Evolutionary conservation across 2,113 vertebrate species (phyloP).

Genomic region (Mugil cephalus): DNA sequence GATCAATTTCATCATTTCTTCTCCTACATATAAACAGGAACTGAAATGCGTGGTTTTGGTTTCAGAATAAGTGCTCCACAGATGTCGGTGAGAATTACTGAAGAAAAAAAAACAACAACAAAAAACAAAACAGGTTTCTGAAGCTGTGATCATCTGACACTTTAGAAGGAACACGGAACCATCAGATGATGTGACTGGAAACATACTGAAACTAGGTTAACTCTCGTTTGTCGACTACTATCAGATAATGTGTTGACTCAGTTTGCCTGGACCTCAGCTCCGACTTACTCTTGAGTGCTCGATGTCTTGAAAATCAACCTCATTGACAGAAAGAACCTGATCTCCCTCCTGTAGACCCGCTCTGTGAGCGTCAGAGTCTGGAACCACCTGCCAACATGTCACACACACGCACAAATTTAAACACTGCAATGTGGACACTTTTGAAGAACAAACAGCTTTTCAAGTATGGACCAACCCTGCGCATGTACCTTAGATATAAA

Average conservation of each 20-base stretch:
- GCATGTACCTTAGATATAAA: conserved; percentile 96
- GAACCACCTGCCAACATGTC: conserved; percentile 89
- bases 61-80: background rate
- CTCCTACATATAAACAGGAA: no score
- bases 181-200: background rate
- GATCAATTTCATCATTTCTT: no score
- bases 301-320: conserved; percentile 98
- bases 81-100: background rate
- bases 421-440: background rate
- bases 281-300: conserved; percentile 93
- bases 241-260: background rate
- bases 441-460: background rate
- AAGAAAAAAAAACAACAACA: no score
- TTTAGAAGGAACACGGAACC: no score
- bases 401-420: background rate
- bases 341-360: conserved; percentile 97
- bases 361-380: conserved; percentile 94
- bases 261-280: background rate
- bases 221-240: background rate
- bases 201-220: background rate
- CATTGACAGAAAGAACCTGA: conserved; percentile 97
- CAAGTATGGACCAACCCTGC: no score
- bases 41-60: background rate
- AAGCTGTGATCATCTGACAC: no score
- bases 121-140: no score